Percentiles rank a stretch among this genome's conserved stretches.
Evolutionary conservation across 2,888 invertebrate genomes (phyloP).

Genomic region (Perizoma affinitatum): DNA sequence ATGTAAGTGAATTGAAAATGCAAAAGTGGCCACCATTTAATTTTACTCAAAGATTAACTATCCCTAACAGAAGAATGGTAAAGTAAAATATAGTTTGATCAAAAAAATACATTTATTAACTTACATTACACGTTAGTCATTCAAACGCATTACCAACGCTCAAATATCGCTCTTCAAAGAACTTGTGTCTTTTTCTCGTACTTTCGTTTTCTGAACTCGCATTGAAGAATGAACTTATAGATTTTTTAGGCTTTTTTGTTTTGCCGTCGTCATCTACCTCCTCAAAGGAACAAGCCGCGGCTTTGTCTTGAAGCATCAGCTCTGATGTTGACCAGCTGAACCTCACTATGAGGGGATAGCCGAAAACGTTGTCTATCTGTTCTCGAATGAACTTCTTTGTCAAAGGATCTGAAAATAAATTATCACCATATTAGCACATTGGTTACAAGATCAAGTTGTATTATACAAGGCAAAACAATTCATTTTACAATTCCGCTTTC

Average conservation of each 20-base stretch:
- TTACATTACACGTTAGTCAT: conserved; percentile 42
- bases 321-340: conserved; percentile 99
- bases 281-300: conserved; percentile 89
- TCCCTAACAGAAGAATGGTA: background rate
- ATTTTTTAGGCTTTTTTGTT: conserved; percentile 68
- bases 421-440: too few species aligned
- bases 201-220: conserved; percentile 55
- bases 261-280: conserved; percentile 82
- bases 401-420: conserved; percentile 88
- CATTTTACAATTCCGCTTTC: too few species aligned
- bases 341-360: conserved; percentile 96
- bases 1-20: too few species aligned
- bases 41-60: too few species aligned
- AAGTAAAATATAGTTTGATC: background rate
- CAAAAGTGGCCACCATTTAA: too few species aligned
- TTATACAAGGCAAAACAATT: too few species aligned
- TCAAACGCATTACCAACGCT: conserved; percentile 79
- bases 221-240: conserved; percentile 86
- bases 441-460: too few species aligned
- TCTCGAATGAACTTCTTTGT: conserved; percentile 95
- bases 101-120: conserved; percentile 25
- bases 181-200: conserved; percentile 84
- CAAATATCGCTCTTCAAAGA: conserved; percentile 87
- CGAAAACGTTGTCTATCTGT: conserved; percentile 95
- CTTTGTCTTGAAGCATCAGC: conserved; percentile 89